A percentile compares a stretch with the other conserved stretches of the same genome.
These are phyloP conservation scores for Zaprionus kolodkinae DNA, from an alignment of 1,140 invertebrate species.

Conservation along the genomic window DNA sequence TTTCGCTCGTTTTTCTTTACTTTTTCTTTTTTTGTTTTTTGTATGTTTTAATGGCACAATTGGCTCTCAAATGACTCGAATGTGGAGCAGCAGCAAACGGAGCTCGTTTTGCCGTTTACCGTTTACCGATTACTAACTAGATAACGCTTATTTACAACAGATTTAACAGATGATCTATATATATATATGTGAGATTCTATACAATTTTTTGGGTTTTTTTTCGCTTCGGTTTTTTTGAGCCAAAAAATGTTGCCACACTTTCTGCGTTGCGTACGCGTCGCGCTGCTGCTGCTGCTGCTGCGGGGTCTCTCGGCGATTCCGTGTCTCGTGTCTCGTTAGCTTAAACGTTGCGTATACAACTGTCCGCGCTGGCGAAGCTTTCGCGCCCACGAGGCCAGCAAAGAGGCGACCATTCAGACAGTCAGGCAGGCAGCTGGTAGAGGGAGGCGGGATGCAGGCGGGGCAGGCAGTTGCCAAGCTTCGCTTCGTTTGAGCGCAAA, in stretches of 20 bases:
- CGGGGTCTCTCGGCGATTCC: conserved; percentile 52
- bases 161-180: conserved; percentile 23
- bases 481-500: conserved; percentile 55
- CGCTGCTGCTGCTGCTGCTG: conserved; percentile 42
- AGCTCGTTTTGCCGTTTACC: not conserved
- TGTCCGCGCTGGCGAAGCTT: conserved; percentile 74
- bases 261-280: conserved; percentile 63
- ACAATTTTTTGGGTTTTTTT: not conserved
- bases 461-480: not conserved
- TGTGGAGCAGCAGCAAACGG: conserved; percentile 2
- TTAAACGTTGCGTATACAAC: conserved; percentile 83
- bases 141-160: conserved; percentile 24
- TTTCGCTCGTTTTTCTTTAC: conserved; percentile 5
- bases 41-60: conserved; percentile 17
- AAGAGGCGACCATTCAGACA: conserved; percentile 36
- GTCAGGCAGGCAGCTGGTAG: conserved; percentile 29
- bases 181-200: conserved; percentile 16
- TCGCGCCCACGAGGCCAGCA: conserved; percentile 74
- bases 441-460: not conserved
- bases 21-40: conserved; percentile 7
- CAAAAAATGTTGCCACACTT: conserved; percentile 24
- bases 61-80: conserved; percentile 17
- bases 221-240: not conserved
- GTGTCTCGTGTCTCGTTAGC: conserved; percentile 74
- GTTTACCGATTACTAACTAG: conserved; percentile 9